phyloP scores from a whole-genome alignment of 1,140 invertebrate genomes.

The Dufourea novaeangliae region DNA sequence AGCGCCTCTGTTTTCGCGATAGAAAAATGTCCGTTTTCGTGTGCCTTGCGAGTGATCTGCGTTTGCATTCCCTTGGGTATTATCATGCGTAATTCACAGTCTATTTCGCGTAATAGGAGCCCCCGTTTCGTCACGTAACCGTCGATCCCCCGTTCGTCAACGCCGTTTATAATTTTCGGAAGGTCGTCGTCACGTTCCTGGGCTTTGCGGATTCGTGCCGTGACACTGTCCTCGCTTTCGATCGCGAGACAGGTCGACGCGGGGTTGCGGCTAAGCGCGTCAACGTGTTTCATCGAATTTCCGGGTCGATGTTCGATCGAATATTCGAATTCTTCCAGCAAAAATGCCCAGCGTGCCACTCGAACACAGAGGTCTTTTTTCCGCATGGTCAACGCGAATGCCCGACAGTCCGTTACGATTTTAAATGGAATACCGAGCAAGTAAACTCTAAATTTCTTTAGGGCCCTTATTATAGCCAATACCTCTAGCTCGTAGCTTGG shows the following conservation, averaged over 20 bases:
- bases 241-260: not conserved
- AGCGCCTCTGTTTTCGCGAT: not conserved
- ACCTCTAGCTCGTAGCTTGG: not conserved
- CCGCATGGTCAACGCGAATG: not conserved
- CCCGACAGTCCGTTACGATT: not conserved
- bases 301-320: not conserved
- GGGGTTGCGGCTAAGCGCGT: not conserved
- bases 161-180: not conserved
- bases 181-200: not conserved
- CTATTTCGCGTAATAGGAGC: not conserved
- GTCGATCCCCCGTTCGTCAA: not conserved
- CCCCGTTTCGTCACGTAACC: not conserved
- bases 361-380: conserved; percentile 2
- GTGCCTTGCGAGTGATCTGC: not conserved
- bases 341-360: not conserved
- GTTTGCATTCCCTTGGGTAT: not conserved
- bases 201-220: not conserved
- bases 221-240: not conserved
- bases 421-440: not conserved
- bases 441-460: conserved; percentile 22
- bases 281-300: not conserved
- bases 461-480: too few species aligned
- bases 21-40: conserved; percentile 11
- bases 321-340: not conserved
- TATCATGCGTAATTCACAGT: not conserved